Conservation (phyloP, 2,888 invertebrate genomes). For the Isoperla grammatica region DNA sequence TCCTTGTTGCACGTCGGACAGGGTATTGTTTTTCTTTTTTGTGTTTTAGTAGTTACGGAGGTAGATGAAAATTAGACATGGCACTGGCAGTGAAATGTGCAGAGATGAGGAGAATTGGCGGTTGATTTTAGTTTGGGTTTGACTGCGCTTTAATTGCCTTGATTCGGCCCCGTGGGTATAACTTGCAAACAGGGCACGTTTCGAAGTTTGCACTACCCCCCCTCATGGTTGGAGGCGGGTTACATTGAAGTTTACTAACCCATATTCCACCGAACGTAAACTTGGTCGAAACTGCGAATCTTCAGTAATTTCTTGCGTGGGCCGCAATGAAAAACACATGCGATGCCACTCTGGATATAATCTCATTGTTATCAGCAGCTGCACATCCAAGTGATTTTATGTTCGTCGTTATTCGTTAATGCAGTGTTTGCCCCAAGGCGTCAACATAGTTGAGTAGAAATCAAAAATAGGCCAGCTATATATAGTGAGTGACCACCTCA, state of each 20-base stretch:
- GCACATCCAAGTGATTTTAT: too few species aligned
- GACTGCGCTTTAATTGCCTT: neutral
- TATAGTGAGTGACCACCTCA: neutral
- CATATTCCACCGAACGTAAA: too few species aligned
- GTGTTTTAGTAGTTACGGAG: neutral
- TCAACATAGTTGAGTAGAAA: neutral
- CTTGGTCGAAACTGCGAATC: too few species aligned
- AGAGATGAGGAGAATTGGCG: too few species aligned
- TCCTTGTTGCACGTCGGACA: neutral
- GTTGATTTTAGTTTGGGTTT: neutral
- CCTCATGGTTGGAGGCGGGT: neutral
- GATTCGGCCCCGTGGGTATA: too few species aligned
- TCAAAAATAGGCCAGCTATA: neutral
- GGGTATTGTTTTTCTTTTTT: neutral
- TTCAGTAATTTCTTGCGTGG: too few species aligned
- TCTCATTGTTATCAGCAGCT: too few species aligned
- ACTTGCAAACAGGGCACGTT: too few species aligned
- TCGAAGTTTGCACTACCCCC: too few species aligned
- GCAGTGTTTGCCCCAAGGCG: neutral
- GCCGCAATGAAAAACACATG: neutral
- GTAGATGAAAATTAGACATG: too few species aligned
- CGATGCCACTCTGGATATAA: too few species aligned
- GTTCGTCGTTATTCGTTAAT: neutral
- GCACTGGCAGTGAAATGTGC: too few species aligned
- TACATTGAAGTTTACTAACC: neutral